Base-by-base conservation (phyloP, 2,888 invertebrate genomes). In the Hololepta plana region DNA sequence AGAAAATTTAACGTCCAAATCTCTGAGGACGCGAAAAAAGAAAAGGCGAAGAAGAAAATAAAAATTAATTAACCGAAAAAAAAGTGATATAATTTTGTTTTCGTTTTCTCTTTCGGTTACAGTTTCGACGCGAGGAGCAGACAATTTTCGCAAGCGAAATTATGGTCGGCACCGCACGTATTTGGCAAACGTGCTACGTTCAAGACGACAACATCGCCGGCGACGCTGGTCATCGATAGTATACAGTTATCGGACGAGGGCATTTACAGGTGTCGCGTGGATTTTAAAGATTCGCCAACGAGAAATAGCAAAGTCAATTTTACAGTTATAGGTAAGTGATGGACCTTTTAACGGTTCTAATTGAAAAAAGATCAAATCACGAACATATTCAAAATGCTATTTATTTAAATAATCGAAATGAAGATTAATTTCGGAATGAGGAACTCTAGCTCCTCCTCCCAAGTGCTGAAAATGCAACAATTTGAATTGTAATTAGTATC, bases 231-330 rank as follows among this genome's bases (percentile, higher is more conserved):
- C 46, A 63, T 68, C 43, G 62, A 65, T 43, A 61, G 60, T 43
- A 57, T 68, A 26, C 57, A 61, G 36, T 49, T 64, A 29, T 48
- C 56, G 21, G 76, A 76, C 49, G 73, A 72, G 44, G 74, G 74
- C 23, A 60, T 72, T 34, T 74, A 74, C 50, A 59, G 75, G 33
- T 76, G 76, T 53, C 59, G 76, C 30, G 75, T 76, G 30, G 76
- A 76, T 49, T 76, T 75, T 50, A 64, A 68, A 31, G 72, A 74
- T 47, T 73, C 74, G 6, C 74, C 73, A 22, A 75, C 74, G 24
- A 60, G 72, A 43, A 75, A 75, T 50, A 60, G 70, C 35, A 71
- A 72, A 53, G 72, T 76, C 48, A 75, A 73, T 53, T 65, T 76
- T 40, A 73, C 74, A 37, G 71, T 76, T 35, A 73, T 76, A 37